These are phyloP conservation scores for Trinectes maculatus DNA, from an alignment of 2,113 vertebrate genomes.

Conservation along the genomic window DNA sequence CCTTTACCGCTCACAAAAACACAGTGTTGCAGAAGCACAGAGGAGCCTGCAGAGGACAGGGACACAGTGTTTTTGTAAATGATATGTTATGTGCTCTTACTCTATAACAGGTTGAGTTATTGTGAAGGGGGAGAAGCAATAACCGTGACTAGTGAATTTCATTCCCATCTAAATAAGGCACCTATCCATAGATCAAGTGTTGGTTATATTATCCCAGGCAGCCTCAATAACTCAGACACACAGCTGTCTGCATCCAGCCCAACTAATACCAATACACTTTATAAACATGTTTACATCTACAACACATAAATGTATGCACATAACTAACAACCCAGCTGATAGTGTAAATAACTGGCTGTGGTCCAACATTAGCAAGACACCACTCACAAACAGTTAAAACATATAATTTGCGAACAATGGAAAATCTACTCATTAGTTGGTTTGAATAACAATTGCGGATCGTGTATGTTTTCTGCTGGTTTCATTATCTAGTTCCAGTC, in stretches of 20 bases:
- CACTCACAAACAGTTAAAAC: too few relatives aligned
- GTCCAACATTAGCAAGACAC: too few relatives aligned
- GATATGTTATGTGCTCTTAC: neutral
- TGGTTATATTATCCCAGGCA: neutral
- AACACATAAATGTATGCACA: too few relatives aligned
- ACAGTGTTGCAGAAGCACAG: neutral
- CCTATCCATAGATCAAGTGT: conserved; percentile 15
- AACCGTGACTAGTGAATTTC: conserved; percentile 7
- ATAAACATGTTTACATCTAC: neutral
- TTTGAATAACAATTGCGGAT: too few relatives aligned
- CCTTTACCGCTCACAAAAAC: conserved; percentile 35
- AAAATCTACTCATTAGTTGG: too few relatives aligned
- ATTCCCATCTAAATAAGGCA: neutral
- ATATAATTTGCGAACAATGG: too few relatives aligned
- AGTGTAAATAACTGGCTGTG: too few relatives aligned
- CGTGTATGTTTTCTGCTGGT: neutral
- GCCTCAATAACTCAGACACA: neutral
- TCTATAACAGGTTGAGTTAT: conserved; percentile 4
- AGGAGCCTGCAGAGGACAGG: neutral
- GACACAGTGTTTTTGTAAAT: neutral
- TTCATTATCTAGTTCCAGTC: neutral
- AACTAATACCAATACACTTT: neutral
- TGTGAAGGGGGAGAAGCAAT: conserved; percentile 2
- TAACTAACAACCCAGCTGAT: too few relatives aligned
- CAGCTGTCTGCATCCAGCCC: neutral